These are phyloP conservation scores for Dendrolimus houi DNA, from an alignment of 2,888 invertebrate species.

Conservation along the genomic window DNA sequence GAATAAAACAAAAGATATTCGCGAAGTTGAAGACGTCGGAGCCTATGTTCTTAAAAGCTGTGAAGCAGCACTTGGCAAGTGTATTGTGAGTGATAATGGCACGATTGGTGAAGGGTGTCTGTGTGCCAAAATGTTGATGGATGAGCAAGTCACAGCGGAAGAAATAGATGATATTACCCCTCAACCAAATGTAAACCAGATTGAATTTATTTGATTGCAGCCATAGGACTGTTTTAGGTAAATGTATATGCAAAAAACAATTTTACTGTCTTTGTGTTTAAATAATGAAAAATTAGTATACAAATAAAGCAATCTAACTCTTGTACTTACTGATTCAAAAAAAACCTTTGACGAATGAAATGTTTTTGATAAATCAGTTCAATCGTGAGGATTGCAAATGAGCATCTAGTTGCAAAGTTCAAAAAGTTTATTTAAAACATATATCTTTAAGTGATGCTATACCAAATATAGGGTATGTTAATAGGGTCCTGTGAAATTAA, in stretches of 20 bases:
- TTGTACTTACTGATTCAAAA: constrained; percentile 11
- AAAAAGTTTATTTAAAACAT: constrained; percentile 2
- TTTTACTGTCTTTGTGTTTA: constrained; percentile 38
- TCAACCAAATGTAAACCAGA: constrained; percentile 30
- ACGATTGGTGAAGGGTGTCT: constrained; percentile 54
- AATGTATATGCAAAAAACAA: too few species aligned
- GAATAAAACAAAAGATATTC: constrained; percentile 6
- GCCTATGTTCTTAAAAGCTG: constrained; percentile 47
- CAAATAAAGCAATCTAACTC: constrained; percentile 22
- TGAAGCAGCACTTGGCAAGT: constrained; percentile 55
- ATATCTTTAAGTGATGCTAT: constrained; percentile 1
- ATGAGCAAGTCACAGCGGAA: constrained; percentile 46
- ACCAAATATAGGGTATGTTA: constrained; percentile 35
- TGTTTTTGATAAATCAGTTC: constrained; percentile 3
- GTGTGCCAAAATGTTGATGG: constrained; percentile 56
- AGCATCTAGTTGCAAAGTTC: constrained; percentile 17
- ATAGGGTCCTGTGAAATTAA: constrained; percentile 57
- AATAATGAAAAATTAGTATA: constrained; percentile 24
- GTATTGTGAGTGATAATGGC: constrained; percentile 56
- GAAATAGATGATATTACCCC: constrained; percentile 65
- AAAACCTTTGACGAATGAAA: constrained; percentile 9
- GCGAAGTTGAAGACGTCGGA: constrained; percentile 8
- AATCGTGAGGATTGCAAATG: constrained; percentile 38
- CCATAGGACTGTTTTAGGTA: too few species aligned
- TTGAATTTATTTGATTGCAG: neutral